Base-by-base conservation (phyloP, 2,888 invertebrate genomes). In the Vesta saturnalis region DNA sequence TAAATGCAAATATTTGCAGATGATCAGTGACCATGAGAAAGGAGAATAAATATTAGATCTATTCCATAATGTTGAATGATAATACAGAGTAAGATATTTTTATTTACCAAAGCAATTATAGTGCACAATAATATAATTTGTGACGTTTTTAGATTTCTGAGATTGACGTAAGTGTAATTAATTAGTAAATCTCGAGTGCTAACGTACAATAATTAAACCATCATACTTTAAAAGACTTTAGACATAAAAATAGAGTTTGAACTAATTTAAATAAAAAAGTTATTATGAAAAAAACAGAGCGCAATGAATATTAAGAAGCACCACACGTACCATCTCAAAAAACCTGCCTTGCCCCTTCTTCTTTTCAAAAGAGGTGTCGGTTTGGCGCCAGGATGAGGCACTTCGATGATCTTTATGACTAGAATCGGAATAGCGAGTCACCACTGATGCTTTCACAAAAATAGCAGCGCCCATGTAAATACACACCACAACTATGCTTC, bases 301-400 rank as follows among this genome's bases (percentile, higher is more conserved):
- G 47, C 47, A 15, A n/a, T 18, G 2, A 14, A 49, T 8, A 18
- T 30, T 55, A 46, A 55, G 58, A 71, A 56, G 58, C 63, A 59
- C 56, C 62, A 60, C 30, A 61, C 72, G 47, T 70, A 74, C 74
- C 74, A 74, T 74, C 67, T 74, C 73, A 73, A 74, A 72, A 63
- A 47, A 55, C 64, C 68, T 69, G 69, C 59, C 57, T 62, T 74
- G 67, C 70, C 72, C 73, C 73, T 70, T 70, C 62, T 54, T 54
- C 22, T 60, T 14, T 47, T 69, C 60, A 60, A 47, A 64, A 60
- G 35, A 30, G 62, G 64, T 63, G 67, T 70, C 54, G 74, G 69
- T 71, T 72, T 65, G 71, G 62, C 64, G 69, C 72, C 64, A 72
- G 69, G 63, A 68, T 67, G 56, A 55, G 52, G 52, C 35, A 55